Percentiles rank a stretch among this genome's conserved stretches.
These are phyloP conservation scores for Karalla daura DNA, from an alignment of 2,797 vertebrate species.

Conservation along the genomic window DNA sequence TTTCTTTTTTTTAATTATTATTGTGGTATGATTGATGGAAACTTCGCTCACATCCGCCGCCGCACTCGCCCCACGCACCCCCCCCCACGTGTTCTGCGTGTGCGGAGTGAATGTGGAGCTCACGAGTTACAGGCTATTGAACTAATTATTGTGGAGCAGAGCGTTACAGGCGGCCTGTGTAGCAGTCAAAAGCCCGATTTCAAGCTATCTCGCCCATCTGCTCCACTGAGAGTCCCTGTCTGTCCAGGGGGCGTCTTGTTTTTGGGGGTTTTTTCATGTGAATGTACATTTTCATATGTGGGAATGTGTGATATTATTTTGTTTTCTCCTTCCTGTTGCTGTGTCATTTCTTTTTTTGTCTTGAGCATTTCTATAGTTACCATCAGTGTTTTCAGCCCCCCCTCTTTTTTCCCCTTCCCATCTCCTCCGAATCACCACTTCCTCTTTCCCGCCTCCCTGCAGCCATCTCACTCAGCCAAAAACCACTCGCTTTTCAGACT, in stretches of 20 bases:
- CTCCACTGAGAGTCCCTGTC: conserved; percentile 38
- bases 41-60: conserved; percentile 34
- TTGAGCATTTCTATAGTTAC: conserved; percentile 65
- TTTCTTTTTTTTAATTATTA: conserved; percentile 32
- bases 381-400: conserved; percentile 66
- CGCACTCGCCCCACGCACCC: conserved; percentile 5
- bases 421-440: conserved; percentile 48
- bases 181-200: conserved; percentile 62
- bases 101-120: conserved; percentile 71
- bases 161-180: conserved; percentile 68
- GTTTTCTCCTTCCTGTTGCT: background rate
- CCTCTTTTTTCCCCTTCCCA: background rate
- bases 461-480: conserved; percentile 66
- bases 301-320: conserved; percentile 39
- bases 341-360: conserved; percentile 46
- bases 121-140: conserved; percentile 77
- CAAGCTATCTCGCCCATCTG: conserved; percentile 55
- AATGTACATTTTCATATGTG: conserved; percentile 69
- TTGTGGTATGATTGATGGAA: conserved; percentile 50
- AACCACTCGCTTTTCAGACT: conserved; percentile 63
- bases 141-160: conserved; percentile 78
- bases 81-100: conserved; percentile 41
- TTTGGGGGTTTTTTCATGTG: conserved; percentile 36
- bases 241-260: conserved; percentile 27
- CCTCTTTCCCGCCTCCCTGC: conserved; percentile 46